Percentiles rank a stretch among this genome's conserved stretches.
phyloP scores from a whole-genome alignment of 2,797 vertebrate genomes.

The Alosa sapidissima region DNA sequence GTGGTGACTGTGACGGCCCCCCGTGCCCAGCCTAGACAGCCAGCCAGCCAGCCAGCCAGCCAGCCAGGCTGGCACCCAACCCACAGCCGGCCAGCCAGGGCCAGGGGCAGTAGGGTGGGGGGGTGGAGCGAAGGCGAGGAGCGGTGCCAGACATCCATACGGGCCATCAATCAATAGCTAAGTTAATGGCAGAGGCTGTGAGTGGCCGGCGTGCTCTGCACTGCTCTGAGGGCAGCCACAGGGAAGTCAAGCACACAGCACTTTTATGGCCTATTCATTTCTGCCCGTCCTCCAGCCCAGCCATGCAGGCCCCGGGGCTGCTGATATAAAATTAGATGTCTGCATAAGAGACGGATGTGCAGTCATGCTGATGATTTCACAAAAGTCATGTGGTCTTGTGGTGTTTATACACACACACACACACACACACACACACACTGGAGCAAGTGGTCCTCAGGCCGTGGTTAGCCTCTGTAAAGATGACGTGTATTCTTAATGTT shows the following conservation, averaged over 20 bases:
- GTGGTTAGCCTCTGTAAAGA: no score
- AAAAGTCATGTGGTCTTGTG: neutral
- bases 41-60: neutral
- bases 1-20: neutral
- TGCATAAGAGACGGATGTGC: neutral
- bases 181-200: neutral
- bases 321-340: neutral
- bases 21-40: neutral
- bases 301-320: neutral
- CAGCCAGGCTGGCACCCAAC: slow-evolving; percentile 41
- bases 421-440: neutral
- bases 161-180: slow-evolving; percentile 24
- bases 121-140: neutral
- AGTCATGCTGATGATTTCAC: neutral
- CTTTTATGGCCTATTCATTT: slow-evolving; percentile 1
- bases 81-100: neutral
- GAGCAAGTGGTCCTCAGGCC: no score
- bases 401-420: slow-evolving; percentile 16
- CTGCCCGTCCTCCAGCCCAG: neutral
- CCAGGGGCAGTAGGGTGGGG: neutral
- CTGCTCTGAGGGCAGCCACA: neutral
- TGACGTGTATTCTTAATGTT: no score
- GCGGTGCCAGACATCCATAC: slow-evolving; percentile 23
- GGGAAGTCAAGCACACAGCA: neutral
- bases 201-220: neutral